A percentile compares a stretch with the other conserved stretches of the same genome.
Conservation (phyloP, 92 coral and sea anemone genomes). For the Anthopleura xanthogrammica region DNA sequence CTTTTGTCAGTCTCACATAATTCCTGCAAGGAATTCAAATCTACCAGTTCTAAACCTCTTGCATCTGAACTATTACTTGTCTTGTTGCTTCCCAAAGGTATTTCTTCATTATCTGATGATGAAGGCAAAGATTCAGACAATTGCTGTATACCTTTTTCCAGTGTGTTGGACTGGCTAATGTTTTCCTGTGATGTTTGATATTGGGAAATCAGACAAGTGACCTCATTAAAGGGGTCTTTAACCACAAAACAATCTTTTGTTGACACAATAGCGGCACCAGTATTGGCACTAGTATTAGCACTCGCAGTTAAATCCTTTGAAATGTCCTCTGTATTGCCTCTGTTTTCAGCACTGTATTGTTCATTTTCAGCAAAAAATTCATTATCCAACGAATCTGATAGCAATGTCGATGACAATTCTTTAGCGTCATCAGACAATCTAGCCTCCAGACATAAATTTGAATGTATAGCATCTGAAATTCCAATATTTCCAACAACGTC, state of each 20-base stretch:
- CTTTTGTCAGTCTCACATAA: neutral
- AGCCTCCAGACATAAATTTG: too few relatives aligned
- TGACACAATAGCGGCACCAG: constrained; percentile 3
- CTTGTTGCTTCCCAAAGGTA: neutral
- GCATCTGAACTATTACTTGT: neutral
- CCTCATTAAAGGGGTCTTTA: constrained; percentile 8
- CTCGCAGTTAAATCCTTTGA: constrained; percentile 3
- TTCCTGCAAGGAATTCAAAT: neutral
- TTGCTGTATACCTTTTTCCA: neutral
- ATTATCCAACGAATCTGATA: neutral
- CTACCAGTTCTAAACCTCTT: neutral
- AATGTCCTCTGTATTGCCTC: neutral
- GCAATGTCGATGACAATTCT: neutral
- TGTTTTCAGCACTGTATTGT: neutral
- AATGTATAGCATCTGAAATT: neutral
- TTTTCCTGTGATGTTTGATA: neutral
- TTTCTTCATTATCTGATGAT: neutral
- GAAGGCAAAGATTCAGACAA: neutral
- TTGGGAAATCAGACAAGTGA: neutral
- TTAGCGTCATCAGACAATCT: too few relatives aligned
- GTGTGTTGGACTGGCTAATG: neutral
- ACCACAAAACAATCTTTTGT: constrained; percentile 18
- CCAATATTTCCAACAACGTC: neutral
- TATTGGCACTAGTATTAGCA: constrained; percentile 11
- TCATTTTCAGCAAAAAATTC: neutral